Conservation (phyloP, 2,797 vertebrate species). For the Hydrocynus forskahlii region DNA sequence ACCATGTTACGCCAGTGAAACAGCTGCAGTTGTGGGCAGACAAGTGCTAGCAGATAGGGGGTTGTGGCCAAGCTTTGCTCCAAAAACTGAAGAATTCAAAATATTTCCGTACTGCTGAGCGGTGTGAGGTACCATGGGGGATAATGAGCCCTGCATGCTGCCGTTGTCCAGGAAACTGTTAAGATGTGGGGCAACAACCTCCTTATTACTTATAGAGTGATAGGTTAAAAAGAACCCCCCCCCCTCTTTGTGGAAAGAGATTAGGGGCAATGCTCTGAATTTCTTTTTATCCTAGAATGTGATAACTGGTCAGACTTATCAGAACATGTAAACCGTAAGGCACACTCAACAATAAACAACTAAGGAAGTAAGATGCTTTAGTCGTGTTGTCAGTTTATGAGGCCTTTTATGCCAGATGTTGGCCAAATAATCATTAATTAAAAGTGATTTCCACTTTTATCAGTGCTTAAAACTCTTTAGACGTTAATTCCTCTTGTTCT, state of each 20-base stretch:
- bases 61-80: slow-evolving; percentile 20
- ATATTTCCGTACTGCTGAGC: slow-evolving; percentile 42
- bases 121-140: slow-evolving; percentile 9
- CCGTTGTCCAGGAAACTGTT: slow-evolving; percentile 2
- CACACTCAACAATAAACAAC: not conserved
- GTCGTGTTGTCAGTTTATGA: not conserved
- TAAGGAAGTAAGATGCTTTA: not conserved
- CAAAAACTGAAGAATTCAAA: slow-evolving; percentile 50
- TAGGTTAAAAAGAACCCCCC: not conserved
- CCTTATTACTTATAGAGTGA: not conserved
- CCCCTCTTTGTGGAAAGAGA: not conserved
- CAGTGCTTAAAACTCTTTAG: too few species aligned
- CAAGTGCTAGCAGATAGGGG: slow-evolving; percentile 22
- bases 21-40: not conserved
- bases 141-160: not conserved
- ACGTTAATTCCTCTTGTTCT: not conserved
- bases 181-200: slow-evolving; percentile 29
- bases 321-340: not conserved
- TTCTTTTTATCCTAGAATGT: slow-evolving; percentile 1
- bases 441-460: not conserved
- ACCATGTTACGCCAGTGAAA: not conserved
- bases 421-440: not conserved
- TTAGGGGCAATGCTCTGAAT: not conserved
- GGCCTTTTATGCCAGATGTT: not conserved
- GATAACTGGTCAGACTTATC: not conserved